A percentile compares a stretch with the other conserved stretches of the same genome.
Conservation (phyloP, 2,888 invertebrate genomes). For the Onchidella celtica region DNA sequence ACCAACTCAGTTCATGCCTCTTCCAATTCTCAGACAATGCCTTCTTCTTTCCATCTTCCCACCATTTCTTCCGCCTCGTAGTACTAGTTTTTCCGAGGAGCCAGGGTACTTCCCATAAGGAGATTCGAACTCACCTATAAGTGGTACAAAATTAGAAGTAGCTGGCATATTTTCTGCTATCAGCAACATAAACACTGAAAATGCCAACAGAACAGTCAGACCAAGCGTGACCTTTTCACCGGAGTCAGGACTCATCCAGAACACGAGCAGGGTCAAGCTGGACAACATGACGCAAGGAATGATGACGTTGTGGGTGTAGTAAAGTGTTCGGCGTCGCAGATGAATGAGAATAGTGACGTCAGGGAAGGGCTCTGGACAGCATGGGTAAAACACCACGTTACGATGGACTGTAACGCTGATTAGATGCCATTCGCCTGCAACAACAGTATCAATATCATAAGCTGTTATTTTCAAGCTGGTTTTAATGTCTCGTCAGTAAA, state of each 20-base stretch:
- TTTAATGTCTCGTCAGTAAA: too few relatives aligned
- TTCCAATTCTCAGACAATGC: too few relatives aligned
- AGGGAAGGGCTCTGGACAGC: conserved; percentile 78
- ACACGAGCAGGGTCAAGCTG: conserved; percentile 79
- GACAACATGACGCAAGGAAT: conserved; percentile 81
- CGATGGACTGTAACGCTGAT: conserved; percentile 69
- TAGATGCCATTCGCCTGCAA: conserved; percentile 76
- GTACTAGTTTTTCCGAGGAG: too few relatives aligned
- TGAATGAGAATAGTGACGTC: conserved; percentile 82
- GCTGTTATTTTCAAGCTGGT: too few relatives aligned
- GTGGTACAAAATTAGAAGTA: conserved; percentile 80
- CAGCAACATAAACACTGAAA: conserved; percentile 80
- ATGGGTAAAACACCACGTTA: conserved; percentile 76
- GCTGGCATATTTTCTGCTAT: conserved; percentile 81
- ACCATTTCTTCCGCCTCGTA: too few relatives aligned
- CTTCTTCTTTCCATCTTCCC: too few relatives aligned
- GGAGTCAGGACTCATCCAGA: conserved; percentile 80
- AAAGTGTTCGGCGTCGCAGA: conserved; percentile 81
- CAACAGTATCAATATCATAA: not conserved
- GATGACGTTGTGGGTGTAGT: conserved; percentile 79
- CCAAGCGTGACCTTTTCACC: conserved; percentile 81
- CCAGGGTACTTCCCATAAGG: too few relatives aligned
- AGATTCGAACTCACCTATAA: too few relatives aligned
- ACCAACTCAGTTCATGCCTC: too few relatives aligned
- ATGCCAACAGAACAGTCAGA: conserved; percentile 80